Evolutionary conservation across 2,113 vertebrate genomes (phyloP).

Genomic region (Bujurquina vittata): DNA sequence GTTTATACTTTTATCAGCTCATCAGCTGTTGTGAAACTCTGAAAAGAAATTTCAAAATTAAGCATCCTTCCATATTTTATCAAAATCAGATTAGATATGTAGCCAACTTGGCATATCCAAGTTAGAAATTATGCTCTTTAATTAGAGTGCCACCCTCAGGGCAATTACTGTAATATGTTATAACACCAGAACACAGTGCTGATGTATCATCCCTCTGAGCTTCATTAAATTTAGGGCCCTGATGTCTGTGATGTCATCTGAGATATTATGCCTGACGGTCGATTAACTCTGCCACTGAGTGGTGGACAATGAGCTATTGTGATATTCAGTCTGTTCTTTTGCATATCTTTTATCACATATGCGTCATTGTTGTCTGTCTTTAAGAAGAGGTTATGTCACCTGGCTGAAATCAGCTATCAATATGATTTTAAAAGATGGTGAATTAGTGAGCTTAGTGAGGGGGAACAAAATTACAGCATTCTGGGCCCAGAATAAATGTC

Average conservation of each 20-base stretch:
- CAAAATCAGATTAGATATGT: conserved; percentile 20
- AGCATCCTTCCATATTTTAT: conserved; percentile 13
- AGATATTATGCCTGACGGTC: conserved; percentile 40
- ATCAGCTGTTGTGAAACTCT: conserved; percentile 23
- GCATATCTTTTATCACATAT: conserved; percentile 24
- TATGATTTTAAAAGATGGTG: not conserved
- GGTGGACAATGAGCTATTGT: conserved; percentile 41
- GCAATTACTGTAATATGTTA: conserved; percentile 31
- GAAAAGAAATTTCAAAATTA: conserved; percentile 4
- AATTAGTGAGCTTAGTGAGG: not conserved
- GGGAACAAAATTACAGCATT: not conserved
- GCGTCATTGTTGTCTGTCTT: conserved; percentile 41
- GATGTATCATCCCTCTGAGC: conserved; percentile 37
- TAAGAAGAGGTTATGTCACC: not conserved
- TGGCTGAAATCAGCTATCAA: not conserved
- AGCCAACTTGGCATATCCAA: conserved; percentile 3
- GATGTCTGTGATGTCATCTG: conserved; percentile 52
- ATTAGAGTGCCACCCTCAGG: conserved; percentile 29
- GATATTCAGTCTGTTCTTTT: conserved; percentile 31
- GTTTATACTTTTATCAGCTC: not conserved
- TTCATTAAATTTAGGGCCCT: conserved; percentile 43
- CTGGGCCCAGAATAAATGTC: not conserved
- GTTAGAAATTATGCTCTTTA: conserved; percentile 32
- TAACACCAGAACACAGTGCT: conserved; percentile 28
- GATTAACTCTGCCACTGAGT: conserved; percentile 33